Evolutionary conservation across 2,797 vertebrate species (phyloP).

Genomic region (Pygocentrus nattereri): DNA sequence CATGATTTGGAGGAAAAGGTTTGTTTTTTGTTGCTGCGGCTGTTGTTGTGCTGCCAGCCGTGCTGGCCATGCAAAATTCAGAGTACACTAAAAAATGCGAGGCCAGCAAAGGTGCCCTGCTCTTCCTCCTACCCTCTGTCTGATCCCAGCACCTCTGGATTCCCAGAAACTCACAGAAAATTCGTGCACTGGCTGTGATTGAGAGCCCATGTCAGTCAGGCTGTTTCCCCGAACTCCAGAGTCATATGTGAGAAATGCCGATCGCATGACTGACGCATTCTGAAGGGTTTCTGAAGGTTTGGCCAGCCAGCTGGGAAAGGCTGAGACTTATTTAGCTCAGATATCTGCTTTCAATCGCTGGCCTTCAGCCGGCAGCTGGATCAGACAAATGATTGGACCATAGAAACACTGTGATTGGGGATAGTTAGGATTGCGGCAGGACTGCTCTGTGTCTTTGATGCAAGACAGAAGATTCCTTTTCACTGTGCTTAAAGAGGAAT

Average conservation of each 20-base stretch:
- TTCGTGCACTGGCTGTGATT: conserved; percentile 51
- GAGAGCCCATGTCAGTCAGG: conserved; percentile 56
- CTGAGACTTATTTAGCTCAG: conserved; percentile 41
- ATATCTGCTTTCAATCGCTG: conserved; percentile 42
- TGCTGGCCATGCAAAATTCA: conserved; percentile 31
- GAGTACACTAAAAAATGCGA: conserved; percentile 25
- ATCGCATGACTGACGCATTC: conserved; percentile 49
- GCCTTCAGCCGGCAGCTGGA: conserved; percentile 41
- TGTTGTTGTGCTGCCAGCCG: background rate
- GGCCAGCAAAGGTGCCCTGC: background rate
- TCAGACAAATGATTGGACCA: background rate
- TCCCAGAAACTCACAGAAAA: conserved; percentile 49
- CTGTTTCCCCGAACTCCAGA: conserved; percentile 39
- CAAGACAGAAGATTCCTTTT: too few relatives aligned
- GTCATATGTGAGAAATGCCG: conserved; percentile 52
- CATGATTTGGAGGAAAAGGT: conserved; percentile 24
- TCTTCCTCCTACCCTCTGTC: conserved; percentile 22
- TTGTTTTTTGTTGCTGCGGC: background rate
- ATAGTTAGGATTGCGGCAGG: background rate
- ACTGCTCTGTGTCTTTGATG: background rate
- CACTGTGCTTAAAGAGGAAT: too few relatives aligned
- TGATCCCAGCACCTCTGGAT: conserved; percentile 53
- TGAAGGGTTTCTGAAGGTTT: conserved; percentile 25
- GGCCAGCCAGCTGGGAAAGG: conserved; percentile 32
- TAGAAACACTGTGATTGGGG: background rate